Percentiles rank a stretch among this genome's conserved stretches.
Evolutionary conservation across 2,888 invertebrate genomes (phyloP).

Genomic region (Diogma glabrata): DNA sequence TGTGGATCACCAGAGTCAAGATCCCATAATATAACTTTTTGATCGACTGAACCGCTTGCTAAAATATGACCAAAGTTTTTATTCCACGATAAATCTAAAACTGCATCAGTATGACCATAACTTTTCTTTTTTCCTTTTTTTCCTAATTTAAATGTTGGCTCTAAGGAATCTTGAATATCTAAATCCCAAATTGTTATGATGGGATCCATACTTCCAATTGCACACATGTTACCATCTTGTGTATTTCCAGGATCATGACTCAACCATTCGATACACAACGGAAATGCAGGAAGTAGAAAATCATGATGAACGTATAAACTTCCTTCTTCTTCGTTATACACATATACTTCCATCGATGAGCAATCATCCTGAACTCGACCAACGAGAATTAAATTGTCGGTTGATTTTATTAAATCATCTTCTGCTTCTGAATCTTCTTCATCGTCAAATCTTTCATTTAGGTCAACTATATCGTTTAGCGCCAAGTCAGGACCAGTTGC

Average conservation of each 20-base stretch:
- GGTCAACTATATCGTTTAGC: constrained; percentile 26
- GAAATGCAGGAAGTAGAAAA: constrained; percentile 76
- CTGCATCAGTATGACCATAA: constrained; percentile 79
- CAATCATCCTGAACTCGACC: constrained; percentile 82
- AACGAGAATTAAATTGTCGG: constrained; percentile 79
- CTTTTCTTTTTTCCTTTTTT: constrained; percentile 60
- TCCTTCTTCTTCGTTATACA: constrained; percentile 80
- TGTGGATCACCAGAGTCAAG: constrained; percentile 67
- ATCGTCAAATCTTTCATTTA: constrained; percentile 3
- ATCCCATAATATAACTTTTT: constrained; percentile 83
- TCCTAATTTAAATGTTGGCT: constrained; percentile 75
- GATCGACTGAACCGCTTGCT: constrained; percentile 89
- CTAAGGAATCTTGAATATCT: constrained; percentile 82
- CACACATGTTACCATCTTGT: constrained; percentile 72
- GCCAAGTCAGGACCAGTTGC: constrained; percentile 21
- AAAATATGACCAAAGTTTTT: constrained; percentile 65
- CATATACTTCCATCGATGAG: constrained; percentile 81
- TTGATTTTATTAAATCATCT: constrained; percentile 76
- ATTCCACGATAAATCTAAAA: constrained; percentile 88
- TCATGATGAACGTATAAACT: constrained; percentile 94
- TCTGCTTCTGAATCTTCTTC: constrained; percentile 63
- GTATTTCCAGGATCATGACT: constrained; percentile 69
- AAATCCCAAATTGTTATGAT: constrained; percentile 95
- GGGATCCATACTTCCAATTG: constrained; percentile 86
- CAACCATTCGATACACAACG: constrained; percentile 87